phyloP scores from a whole-genome alignment of 2,113 vertebrate species.

The Hystrix brachyura region DNA sequence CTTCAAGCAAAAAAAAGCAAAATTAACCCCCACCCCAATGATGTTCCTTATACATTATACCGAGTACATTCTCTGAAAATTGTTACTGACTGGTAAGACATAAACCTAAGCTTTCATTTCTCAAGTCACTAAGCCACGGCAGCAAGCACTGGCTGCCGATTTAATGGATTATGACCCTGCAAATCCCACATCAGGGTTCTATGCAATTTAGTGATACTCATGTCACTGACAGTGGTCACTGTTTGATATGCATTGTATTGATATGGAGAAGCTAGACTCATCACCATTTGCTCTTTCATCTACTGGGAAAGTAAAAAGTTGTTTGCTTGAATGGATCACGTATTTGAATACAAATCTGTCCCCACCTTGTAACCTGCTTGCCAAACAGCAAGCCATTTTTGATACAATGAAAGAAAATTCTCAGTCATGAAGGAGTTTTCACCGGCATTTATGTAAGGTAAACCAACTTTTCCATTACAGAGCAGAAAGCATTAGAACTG shows the following conservation, averaged over 20 bases:
- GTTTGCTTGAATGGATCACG: constrained; percentile 70
- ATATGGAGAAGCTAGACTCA: constrained; percentile 70
- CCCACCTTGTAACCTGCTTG: constrained; percentile 78
- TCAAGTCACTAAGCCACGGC: constrained; percentile 69
- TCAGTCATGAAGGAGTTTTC: constrained; percentile 74
- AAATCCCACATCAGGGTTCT: constrained; percentile 63
- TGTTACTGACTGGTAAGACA: constrained; percentile 68
- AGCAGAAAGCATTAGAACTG: constrained; percentile 78
- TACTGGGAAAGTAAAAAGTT: constrained; percentile 65
- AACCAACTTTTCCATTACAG: constrained; percentile 85
- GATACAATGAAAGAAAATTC: constrained; percentile 78
- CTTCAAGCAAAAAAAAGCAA: constrained; percentile 82
- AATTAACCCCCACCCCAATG: constrained; percentile 81
- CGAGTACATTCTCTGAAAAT: constrained; percentile 71
- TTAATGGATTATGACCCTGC: constrained; percentile 74
- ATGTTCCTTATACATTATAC: constrained; percentile 75
- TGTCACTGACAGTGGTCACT: constrained; percentile 71
- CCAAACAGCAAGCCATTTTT: constrained; percentile 77
- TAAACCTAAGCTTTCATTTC: constrained; percentile 80
- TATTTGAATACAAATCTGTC: constrained; percentile 74
- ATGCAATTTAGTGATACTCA: constrained; percentile 73
- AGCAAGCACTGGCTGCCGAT: constrained; percentile 72
- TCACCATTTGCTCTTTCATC: constrained; percentile 64
- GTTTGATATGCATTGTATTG: constrained; percentile 70
- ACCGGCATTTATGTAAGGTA: constrained; percentile 83